These are phyloP conservation scores for Melanostigma gelatinosum DNA, from an alignment of 2,113 vertebrate genomes.

Conservation along the genomic window DNA sequence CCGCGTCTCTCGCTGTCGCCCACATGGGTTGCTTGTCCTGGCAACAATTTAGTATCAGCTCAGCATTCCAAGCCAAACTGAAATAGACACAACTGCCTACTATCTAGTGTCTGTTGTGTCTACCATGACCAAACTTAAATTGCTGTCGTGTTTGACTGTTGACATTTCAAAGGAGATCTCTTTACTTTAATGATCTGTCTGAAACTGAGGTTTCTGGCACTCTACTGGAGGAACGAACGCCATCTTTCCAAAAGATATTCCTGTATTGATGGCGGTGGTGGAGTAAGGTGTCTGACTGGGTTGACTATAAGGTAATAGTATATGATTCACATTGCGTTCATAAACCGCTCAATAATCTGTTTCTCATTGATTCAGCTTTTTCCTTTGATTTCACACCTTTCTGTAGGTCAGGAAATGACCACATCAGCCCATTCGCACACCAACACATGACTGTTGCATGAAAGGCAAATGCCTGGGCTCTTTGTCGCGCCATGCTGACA, in stretches of 20 bases:
- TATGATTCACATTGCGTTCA: neutral
- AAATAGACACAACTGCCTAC: slow-evolving; percentile 36
- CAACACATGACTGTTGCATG: slow-evolving; percentile 22
- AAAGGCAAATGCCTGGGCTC: slow-evolving; percentile 11
- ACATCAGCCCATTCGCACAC: slow-evolving; percentile 6
- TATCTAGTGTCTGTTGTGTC: slow-evolving; percentile 46
- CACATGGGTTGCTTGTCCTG: slow-evolving; percentile 13
- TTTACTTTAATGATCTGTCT: neutral
- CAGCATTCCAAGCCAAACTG: slow-evolving; percentile 14
- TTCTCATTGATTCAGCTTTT: slow-evolving; percentile 2
- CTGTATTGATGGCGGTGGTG: neutral
- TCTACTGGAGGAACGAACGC: neutral
- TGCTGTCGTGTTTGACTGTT: neutral
- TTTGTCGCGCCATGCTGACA: slow-evolving; percentile 40
- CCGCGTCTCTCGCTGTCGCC: slow-evolving; percentile 25
- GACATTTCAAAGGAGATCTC: neutral
- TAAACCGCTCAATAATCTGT: neutral
- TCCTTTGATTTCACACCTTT: neutral
- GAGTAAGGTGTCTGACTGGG: neutral
- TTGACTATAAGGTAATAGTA: neutral
- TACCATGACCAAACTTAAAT: neutral
- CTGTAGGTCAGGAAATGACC: neutral
- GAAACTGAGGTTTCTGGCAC: neutral
- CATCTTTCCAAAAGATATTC: neutral
- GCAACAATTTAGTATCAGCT: slow-evolving; percentile 14